Conservation (phyloP, 2,113 vertebrate species). For the Acrocephalus kingi region DNA sequence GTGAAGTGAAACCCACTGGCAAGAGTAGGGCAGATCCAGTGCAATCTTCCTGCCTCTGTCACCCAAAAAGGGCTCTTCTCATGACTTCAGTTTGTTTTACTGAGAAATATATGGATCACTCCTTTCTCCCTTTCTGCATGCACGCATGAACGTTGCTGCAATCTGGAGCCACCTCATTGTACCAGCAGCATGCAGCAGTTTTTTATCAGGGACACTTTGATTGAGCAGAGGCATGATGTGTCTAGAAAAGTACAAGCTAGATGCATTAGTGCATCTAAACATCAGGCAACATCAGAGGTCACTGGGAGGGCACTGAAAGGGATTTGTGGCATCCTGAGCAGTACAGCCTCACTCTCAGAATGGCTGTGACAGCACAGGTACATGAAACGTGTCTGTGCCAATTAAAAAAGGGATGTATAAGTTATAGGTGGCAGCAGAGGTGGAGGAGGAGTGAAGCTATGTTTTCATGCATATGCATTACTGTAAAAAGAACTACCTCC, state of each 20-base stretch:
- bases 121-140: not conserved
- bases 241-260: not conserved
- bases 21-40: not conserved
- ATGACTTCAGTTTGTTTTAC: not conserved
- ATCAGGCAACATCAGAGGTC: not conserved
- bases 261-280: not conserved
- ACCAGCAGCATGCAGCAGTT: not conserved
- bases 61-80: not conserved
- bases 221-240: not conserved
- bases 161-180: not conserved
- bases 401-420: not conserved
- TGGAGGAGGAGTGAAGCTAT: not conserved
- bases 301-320: not conserved
- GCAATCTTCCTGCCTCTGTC: not conserved
- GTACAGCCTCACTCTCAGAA: not conserved
- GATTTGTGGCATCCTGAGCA: not conserved
- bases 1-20: not conserved
- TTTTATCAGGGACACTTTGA: not conserved
- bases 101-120: not conserved
- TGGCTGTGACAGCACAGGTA: not conserved
- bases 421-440: no score
- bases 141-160: not conserved
- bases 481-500: not conserved
- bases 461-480: not conserved
- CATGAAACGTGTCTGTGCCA: not conserved